Percentiles rank a stretch among this genome's conserved stretches.
These are phyloP conservation scores for Oxyura jamaicensis DNA, from an alignment of 2,113 vertebrate species.

Conservation along the genomic window DNA sequence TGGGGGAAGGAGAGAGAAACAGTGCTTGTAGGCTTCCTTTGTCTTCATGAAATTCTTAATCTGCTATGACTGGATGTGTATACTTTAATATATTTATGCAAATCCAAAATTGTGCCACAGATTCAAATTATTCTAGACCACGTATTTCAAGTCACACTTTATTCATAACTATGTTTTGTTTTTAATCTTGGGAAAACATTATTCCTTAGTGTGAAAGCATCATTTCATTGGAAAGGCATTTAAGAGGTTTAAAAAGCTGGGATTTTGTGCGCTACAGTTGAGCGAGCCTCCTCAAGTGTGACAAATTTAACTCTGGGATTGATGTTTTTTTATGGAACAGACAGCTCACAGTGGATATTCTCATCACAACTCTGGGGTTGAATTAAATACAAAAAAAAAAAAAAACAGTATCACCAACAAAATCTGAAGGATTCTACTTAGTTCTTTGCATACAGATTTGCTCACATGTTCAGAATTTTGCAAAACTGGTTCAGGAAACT, in stretches of 20 bases:
- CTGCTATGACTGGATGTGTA: background rate
- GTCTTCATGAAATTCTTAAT: background rate
- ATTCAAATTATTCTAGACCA: background rate
- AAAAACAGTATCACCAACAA: background rate
- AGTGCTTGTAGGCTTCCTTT: background rate
- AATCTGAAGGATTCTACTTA: background rate
- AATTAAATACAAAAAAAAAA: background rate
- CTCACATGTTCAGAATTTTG: background rate
- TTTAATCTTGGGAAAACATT: background rate
- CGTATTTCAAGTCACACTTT: background rate
- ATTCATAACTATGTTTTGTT: background rate
- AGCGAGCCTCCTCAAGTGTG: background rate
- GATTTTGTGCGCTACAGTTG: background rate
- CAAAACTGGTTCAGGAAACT: constrained; percentile 8
- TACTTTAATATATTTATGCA: background rate
- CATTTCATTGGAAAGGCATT: background rate
- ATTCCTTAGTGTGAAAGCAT: background rate
- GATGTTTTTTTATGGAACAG: background rate
- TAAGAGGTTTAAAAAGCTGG: background rate
- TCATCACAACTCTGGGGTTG: background rate
- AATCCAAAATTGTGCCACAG: background rate
- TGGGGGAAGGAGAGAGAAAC: background rate
- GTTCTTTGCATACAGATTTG: background rate
- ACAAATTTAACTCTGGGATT: background rate
- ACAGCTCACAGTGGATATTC: background rate